Evolutionary conservation across 2,797 vertebrate genomes (phyloP).

Genomic region (Chrysolophus pictus): DNA sequence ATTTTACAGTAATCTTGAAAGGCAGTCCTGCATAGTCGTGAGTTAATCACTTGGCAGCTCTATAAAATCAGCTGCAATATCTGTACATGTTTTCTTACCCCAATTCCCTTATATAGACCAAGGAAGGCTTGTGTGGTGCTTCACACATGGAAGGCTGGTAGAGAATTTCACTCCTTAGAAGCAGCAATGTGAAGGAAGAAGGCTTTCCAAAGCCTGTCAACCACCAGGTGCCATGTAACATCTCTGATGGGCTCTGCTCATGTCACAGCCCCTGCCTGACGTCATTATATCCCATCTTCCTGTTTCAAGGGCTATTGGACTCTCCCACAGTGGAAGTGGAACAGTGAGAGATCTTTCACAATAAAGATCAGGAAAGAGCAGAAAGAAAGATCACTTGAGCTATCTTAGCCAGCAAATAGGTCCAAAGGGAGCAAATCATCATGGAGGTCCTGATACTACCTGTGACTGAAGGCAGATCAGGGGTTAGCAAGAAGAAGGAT

Average conservation of each 20-base stretch:
- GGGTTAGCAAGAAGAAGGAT: not conserved
- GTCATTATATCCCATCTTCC: fast-evolving
- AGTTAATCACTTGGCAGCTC: not conserved
- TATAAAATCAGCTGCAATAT: not conserved
- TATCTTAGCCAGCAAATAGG: not conserved
- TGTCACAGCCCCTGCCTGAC: not conserved
- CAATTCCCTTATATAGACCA: not conserved
- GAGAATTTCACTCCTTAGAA: not conserved
- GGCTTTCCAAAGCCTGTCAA: not conserved
- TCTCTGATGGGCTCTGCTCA: not conserved
- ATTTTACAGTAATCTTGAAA: not conserved
- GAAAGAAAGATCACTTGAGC: not conserved
- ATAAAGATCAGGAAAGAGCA: not conserved
- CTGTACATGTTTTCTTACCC: not conserved
- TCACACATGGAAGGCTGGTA: not conserved
- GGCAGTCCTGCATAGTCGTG: not conserved
- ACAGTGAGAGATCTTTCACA: fast-evolving
- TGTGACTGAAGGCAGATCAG: fast-evolving
- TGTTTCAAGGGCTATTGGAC: fast-evolving
- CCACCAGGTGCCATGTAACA: fast-evolving
- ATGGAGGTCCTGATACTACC: not conserved
- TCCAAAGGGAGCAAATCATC: not conserved
- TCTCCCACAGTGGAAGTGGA: not conserved
- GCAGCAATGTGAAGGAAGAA: not conserved
- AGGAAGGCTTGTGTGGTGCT: not conserved